phyloP scores from a whole-genome alignment of 2,797 vertebrate species.

The Gadopsis marmoratus region DNA sequence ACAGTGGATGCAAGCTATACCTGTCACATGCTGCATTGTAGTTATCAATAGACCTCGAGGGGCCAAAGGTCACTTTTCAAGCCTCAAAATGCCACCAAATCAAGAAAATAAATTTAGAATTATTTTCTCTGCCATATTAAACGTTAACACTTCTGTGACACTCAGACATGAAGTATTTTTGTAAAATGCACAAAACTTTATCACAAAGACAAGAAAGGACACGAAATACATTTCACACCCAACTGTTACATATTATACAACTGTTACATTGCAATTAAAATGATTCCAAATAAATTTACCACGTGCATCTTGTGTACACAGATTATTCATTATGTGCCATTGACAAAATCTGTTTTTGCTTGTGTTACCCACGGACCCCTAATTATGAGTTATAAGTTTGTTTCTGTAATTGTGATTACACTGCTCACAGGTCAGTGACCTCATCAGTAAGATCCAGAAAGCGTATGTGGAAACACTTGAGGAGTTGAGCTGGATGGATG shows the following conservation, averaged over 20 bases:
- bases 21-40: neutral
- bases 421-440: constrained; percentile 88
- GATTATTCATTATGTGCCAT: neutral
- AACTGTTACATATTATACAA: neutral
- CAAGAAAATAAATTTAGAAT: neutral
- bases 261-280: neutral
- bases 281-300: neutral
- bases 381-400: neutral
- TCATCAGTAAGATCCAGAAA: constrained; percentile 92
- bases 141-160: neutral
- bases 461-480: constrained; percentile 95
- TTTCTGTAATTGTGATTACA: constrained; percentile 13
- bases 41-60: neutral
- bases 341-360: neutral
- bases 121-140: neutral
- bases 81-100: neutral
- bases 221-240: neutral
- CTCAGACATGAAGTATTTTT: neutral
- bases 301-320: neutral
- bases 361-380: neutral
- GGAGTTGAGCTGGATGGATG: constrained; percentile 96
- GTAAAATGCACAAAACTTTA: neutral
- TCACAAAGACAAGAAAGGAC: neutral
- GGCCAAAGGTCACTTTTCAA: neutral
- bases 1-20: neutral